Conservation (phyloP, 2,888 invertebrate genomes). For the Leucania comma region DNA sequence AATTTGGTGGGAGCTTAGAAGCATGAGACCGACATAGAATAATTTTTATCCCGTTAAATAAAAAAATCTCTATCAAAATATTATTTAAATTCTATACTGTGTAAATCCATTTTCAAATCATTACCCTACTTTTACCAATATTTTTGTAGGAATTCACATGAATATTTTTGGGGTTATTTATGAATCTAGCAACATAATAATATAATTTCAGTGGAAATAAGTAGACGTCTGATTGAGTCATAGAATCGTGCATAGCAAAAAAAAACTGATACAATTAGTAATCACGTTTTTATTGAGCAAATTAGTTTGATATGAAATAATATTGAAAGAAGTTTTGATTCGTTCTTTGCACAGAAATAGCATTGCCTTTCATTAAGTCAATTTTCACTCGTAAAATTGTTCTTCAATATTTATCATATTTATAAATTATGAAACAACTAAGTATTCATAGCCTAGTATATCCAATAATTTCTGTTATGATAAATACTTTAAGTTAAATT, state of each 20-base stretch:
- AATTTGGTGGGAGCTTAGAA: no score
- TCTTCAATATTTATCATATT: no score
- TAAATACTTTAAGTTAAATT: no score
- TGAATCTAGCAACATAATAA: conserved; percentile 15
- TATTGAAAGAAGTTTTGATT: neutral
- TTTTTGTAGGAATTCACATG: neutral
- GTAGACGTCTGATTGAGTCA: conserved; percentile 10
- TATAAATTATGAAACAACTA: no score
- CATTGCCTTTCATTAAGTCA: no score
- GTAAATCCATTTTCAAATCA: neutral
- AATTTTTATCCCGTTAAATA: no score
- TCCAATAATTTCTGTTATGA: no score
- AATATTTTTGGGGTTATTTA: conserved; percentile 5
- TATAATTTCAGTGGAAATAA: conserved; percentile 25
- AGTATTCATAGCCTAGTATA: no score
- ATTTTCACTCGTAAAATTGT: no score
- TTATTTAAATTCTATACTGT: neutral
- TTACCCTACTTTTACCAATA: neutral
- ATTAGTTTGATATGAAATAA: neutral
- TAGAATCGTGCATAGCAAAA: conserved; percentile 5
- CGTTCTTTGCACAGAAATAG: no score
- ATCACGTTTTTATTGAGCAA: neutral
- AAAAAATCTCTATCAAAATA: no score
- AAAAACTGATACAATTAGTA: neutral
- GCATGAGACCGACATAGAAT: no score